These are phyloP conservation scores for Echiichthys vipera DNA, from an alignment of 2,797 vertebrate species.

Conservation along the genomic window DNA sequence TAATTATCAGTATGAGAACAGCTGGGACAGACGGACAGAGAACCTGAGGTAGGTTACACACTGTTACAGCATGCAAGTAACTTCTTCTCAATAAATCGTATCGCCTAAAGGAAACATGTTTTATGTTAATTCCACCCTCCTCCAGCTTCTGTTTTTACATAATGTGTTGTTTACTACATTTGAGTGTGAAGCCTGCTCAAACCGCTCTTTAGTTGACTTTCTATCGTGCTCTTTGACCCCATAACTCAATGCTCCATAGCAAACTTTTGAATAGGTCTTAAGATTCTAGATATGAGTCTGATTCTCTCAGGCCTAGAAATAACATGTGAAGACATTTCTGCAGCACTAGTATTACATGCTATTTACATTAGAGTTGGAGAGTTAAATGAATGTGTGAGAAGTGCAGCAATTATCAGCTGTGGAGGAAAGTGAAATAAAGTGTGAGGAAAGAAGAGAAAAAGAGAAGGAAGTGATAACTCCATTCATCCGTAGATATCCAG, in stretches of 20 bases:
- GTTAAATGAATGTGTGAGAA: neutral
- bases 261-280: neutral
- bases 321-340: neutral
- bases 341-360: neutral
- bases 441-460: neutral
- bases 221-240: neutral
- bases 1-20: slow-evolving; percentile 20
- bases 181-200: neutral
- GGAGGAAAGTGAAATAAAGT: neutral
- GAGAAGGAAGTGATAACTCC: neutral
- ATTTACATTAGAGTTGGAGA: neutral
- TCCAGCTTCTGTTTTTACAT: neutral
- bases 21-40: slow-evolving; percentile 33
- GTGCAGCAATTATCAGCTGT: neutral
- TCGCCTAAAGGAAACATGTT: neutral
- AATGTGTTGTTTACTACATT: neutral
- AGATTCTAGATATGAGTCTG: neutral
- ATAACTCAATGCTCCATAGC: neutral
- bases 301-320: neutral
- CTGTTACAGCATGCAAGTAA: neutral
- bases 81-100: neutral
- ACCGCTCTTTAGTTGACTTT: neutral
- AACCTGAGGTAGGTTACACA: slow-evolving; percentile 30
- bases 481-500: neutral
- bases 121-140: neutral